Evolutionary conservation across 2,113 vertebrate species (phyloP), one percentile per base, ranked within the genome.

Genomic region (Pterocles gutturalis): DNA sequence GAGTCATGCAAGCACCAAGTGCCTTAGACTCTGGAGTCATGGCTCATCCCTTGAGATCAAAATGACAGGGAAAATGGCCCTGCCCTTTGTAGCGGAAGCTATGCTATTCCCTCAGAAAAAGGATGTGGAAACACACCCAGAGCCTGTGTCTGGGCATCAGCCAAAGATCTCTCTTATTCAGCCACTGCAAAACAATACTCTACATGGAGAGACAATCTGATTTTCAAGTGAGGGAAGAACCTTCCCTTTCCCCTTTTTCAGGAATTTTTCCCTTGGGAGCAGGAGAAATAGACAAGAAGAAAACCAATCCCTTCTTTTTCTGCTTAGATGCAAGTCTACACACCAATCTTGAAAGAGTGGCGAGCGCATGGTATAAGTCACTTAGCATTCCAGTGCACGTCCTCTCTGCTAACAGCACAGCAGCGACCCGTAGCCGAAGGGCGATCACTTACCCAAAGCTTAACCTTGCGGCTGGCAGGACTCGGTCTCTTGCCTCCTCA

Each of bases 401-500:
- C 55, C 22, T 26, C 46, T 69, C 72, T 61, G 80, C 58, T 69
- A 89, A 90, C 48, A 92, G 71, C 17, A 21, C 87, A 84, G 54
- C 70, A 61, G 29, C 54, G 81, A 79, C 71, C 22, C 13, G 1
- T 82, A 60, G 87, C 58, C 4, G 0, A 90, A 94, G 83, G 76
- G 22, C 28, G 31, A 70, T 73, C 5, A 2, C 75, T 95, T 83
- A 70, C 55, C 80, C 51, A 70, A 24, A 80, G 71, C 93, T 94
- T 96, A 95, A 97, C 88, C 92, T 96, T 96, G 92, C 33, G 49
- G 38, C 65, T 80, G 65, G 88, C 96, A 96, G 87, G 51, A 38
- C 58, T 85, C 13, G 0, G 51, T 92, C 81, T 65, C 69, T 73
- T 53, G 84, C 83, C 87, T 91, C 61, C 79, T 94, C 60, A 77